Conservation (phyloP, 2,888 invertebrate species). For the Netelia inedita region DNA sequence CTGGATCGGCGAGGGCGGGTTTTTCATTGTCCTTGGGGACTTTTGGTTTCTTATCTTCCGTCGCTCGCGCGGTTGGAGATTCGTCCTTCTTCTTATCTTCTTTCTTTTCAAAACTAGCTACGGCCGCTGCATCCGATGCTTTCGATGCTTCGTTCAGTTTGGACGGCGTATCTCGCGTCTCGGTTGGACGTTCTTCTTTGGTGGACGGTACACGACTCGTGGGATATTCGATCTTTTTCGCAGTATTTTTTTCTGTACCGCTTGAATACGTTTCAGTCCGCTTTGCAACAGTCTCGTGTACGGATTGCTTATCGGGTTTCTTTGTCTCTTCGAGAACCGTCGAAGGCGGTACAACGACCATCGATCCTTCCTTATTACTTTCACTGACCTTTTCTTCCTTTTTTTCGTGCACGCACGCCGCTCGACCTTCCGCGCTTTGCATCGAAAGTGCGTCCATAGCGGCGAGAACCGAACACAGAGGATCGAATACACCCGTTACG, state of each 20-base stretch:
- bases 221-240: too few species aligned
- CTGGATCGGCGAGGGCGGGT: too few species aligned
- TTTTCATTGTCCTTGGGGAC: background rate
- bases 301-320: too few species aligned
- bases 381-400: background rate
- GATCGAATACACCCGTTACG: background rate
- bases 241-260: too few species aligned
- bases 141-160: too few species aligned
- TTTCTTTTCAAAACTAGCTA: too few species aligned
- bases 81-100: background rate
- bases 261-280: too few species aligned
- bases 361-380: background rate
- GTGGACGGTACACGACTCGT: too few species aligned
- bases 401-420: constrained; percentile 53
- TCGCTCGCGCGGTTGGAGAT: background rate
- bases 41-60: background rate
- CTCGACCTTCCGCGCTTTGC: background rate
- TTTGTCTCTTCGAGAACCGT: background rate
- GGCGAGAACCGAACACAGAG: constrained; percentile 72
- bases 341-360: background rate
- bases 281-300: too few species aligned
- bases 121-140: too few species aligned
- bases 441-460: constrained; percentile 68
- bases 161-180: too few species aligned
- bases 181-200: too few species aligned